Evolutionary conservation across 2,113 vertebrate genomes (phyloP).

Genomic region (Orientallactaga bullata): DNA sequence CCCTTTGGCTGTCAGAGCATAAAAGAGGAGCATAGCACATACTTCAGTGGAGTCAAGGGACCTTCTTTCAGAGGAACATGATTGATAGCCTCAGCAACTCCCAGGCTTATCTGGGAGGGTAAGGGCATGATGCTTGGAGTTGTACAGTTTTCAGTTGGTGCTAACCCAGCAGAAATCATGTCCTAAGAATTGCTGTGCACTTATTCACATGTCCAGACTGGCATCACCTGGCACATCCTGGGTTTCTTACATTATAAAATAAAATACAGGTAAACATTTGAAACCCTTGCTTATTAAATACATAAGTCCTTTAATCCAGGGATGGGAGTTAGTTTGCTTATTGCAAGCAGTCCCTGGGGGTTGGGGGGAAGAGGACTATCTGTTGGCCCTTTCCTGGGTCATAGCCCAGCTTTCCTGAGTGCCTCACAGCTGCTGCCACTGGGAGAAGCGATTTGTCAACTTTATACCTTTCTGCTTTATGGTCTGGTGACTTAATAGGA

Average conservation of each 20-base stretch:
- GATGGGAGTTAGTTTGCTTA: not conserved
- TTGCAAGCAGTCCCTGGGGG: not conserved
- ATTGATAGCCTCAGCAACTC: not conserved
- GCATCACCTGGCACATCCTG: not conserved
- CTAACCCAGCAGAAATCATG: not conserved
- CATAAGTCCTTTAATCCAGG: not conserved
- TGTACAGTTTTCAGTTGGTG: not conserved
- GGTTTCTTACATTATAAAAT: slow-evolving; percentile 33
- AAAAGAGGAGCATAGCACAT: not conserved
- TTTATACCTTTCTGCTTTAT: slow-evolving; percentile 84
- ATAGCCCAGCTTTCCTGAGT: slow-evolving; percentile 30
- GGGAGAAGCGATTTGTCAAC: slow-evolving; percentile 82
- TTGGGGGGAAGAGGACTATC: not conserved
- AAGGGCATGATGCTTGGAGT: not conserved
- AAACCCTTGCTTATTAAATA: slow-evolving; percentile 10
- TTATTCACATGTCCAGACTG: not conserved
- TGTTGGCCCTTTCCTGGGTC: slow-evolving; percentile 53
- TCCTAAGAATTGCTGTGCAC: not conserved
- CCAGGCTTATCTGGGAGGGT: not conserved
- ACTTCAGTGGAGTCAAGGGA: not conserved
- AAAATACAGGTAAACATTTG: not conserved
- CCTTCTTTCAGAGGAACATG: not conserved
- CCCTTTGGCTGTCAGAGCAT: not conserved
- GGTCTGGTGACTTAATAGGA: slow-evolving; percentile 84
- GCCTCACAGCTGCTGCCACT: slow-evolving; percentile 61